phyloP scores from a whole-genome alignment of 2,888 invertebrate genomes.

The Meandrusa payeni region DNA sequence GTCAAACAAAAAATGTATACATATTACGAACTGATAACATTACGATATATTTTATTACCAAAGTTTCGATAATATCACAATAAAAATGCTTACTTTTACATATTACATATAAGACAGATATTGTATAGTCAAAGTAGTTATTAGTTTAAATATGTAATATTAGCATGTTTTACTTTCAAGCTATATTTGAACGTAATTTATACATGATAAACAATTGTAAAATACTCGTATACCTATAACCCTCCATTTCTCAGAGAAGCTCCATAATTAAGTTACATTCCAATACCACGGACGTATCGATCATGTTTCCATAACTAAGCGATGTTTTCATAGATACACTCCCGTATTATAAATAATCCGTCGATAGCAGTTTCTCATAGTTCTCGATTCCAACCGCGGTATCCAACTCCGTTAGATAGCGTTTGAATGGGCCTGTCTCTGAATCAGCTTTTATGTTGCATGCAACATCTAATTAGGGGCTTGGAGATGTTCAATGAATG shows the following conservation, averaged over 20 bases:
- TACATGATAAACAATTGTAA: conserved; percentile 3
- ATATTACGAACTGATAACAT: no score
- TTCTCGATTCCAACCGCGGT: conserved; percentile 15
- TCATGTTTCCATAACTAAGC: conserved; percentile 14
- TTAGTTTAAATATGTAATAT: no score
- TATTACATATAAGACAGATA: no score
- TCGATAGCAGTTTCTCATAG: conserved; percentile 21
- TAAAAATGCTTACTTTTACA: no score
- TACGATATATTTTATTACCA: no score
- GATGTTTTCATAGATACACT: conserved; percentile 11
- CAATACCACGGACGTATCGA: conserved; percentile 6
- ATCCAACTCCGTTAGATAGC: conserved; percentile 32
- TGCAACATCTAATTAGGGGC: conserved; percentile 62
- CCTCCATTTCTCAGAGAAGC: conserved; percentile 14
- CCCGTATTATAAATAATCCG: conserved; percentile 14
- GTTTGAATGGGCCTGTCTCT: conserved; percentile 61
- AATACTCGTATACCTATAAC: conserved; percentile 10
- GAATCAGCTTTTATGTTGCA: conserved; percentile 48
- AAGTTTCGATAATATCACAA: no score
- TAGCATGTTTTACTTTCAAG: no score
- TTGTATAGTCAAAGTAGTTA: no score
- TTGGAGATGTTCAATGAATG: conserved; percentile 50
- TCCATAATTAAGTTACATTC: conserved; percentile 18
- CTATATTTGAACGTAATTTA: no score
- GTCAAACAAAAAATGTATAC: no score